phyloP scores from a whole-genome alignment of 1,140 invertebrate species.

The Pseudomyrmex flavicornis region DNA sequence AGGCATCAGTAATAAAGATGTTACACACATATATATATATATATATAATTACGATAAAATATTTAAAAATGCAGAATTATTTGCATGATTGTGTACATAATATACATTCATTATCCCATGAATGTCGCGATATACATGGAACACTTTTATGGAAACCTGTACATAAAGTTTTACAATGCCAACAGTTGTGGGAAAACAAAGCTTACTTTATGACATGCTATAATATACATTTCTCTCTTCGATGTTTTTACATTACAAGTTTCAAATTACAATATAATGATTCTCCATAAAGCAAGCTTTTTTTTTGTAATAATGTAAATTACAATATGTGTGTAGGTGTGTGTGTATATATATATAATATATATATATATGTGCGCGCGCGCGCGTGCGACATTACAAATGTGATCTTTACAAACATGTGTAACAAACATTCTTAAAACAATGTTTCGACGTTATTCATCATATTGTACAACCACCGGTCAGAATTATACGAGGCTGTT shows the following conservation, averaged over 20 bases:
- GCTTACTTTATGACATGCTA: slow-evolving; percentile 33
- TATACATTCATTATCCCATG: slow-evolving; percentile 46
- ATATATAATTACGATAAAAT: slow-evolving; percentile 29
- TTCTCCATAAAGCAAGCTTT: slow-evolving; percentile 33
- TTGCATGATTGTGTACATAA: slow-evolving; percentile 43
- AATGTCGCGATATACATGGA: slow-evolving; percentile 10
- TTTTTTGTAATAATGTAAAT: neutral
- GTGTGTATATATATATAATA: too few species aligned
- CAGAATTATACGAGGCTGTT: slow-evolving; percentile 46
- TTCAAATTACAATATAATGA: neutral
- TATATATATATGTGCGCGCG: too few species aligned
- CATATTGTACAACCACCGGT: slow-evolving; percentile 23
- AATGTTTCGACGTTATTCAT: neutral
- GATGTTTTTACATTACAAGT: neutral
- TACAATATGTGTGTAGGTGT: too few species aligned
- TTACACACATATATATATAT: neutral
- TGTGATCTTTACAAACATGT: slow-evolving; percentile 6
- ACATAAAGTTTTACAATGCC: slow-evolving; percentile 41
- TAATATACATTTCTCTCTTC: neutral
- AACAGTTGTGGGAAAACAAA: slow-evolving; percentile 29
- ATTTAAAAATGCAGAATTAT: slow-evolving; percentile 29
- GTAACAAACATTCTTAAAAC: slow-evolving; percentile 38
- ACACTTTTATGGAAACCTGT: slow-evolving; percentile 25
- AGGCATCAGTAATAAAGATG: slow-evolving; percentile 30
- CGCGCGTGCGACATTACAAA: slow-evolving; percentile 2